phyloP scores from a whole-genome alignment of 2,113 vertebrate species.

The Genyomyrus donnyi region DNA sequence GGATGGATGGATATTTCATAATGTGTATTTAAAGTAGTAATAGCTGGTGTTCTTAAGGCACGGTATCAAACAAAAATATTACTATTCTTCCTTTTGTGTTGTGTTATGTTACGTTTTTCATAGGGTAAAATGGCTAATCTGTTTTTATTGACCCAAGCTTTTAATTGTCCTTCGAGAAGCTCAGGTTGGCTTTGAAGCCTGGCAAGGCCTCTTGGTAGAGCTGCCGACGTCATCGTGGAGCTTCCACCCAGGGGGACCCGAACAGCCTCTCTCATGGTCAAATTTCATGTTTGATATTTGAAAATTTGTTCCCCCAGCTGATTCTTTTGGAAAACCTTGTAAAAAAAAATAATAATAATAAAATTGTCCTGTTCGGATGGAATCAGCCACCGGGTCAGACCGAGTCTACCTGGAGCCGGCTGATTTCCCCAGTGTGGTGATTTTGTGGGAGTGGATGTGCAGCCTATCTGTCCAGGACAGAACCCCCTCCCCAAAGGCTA shows the following conservation, averaged over 20 bases:
- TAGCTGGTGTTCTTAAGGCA: neutral
- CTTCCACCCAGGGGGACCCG: neutral
- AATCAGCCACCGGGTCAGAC: neutral
- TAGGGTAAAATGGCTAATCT: neutral
- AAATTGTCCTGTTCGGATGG: neutral
- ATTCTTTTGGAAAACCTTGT: neutral
- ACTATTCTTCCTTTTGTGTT: neutral
- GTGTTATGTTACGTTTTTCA: neutral
- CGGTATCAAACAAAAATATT: neutral
- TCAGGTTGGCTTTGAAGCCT: neutral
- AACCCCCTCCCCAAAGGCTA: neutral
- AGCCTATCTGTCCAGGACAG: neutral
- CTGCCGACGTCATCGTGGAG: neutral
- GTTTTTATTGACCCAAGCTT: neutral
- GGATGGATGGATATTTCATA: neutral
- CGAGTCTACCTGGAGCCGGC: neutral
- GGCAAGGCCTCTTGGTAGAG: neutral
- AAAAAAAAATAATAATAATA: neutral
- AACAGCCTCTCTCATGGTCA: neutral
- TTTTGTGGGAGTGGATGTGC: neutral
- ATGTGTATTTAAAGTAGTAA: neutral
- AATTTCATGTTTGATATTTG: neutral
- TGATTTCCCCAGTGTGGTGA: neutral
- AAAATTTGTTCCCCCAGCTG: neutral
- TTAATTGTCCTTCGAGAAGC: neutral